Evolutionary conservation across 2,888 invertebrate genomes (phyloP), one percentile per base, ranked within the genome.

Genomic region (Microdon myrmicae): DNA sequence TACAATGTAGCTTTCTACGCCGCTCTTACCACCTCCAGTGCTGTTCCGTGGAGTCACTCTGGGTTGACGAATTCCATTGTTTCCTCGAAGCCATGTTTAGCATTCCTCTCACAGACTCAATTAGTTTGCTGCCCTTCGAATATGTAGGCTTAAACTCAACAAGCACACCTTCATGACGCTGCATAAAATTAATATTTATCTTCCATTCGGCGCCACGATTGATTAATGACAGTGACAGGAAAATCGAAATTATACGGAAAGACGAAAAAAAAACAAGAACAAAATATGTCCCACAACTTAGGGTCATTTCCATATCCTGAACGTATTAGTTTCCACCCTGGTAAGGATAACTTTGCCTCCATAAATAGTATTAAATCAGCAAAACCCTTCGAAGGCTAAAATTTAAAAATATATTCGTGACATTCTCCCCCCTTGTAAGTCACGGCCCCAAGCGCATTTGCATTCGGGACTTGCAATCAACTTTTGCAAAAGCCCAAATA

Each of bases 271-370:
- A 44, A 37, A 29, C 20, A 7, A 17, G 13, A 20, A 37, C 8
- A 10, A 20, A 19, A 7, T 23, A 4, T 34, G 10, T 45, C 26
- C 34, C 9, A 22, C 41, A 43, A 32, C 35, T 16, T 12, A 20
- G 22, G 23, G 23, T 28, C 47, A 43, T 58, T 64, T 41, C 32
- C 19, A 54, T 37, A 60, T 58, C 61, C 61, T 55, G 39, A 44
- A 34, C 44, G 38, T 41, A 64, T 56, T 47, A 17, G 26, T 23
- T 38, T 41, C 26, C 47, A n/a, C 54, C 29, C 22, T 19, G n/a
- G 19, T 20, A 29, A 34, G 41, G n/a, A 25, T 38, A 54, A 45
- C 51, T 51, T 28, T 56, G 45, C 44, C 49, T 49, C 39, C 48
- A 49, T 64, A 49, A 39, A 56, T 51, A 59, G 44, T 38, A 43